Evolutionary conservation across 2,113 vertebrate genomes (phyloP).

Genomic region (Mormoops blainvillei): DNA sequence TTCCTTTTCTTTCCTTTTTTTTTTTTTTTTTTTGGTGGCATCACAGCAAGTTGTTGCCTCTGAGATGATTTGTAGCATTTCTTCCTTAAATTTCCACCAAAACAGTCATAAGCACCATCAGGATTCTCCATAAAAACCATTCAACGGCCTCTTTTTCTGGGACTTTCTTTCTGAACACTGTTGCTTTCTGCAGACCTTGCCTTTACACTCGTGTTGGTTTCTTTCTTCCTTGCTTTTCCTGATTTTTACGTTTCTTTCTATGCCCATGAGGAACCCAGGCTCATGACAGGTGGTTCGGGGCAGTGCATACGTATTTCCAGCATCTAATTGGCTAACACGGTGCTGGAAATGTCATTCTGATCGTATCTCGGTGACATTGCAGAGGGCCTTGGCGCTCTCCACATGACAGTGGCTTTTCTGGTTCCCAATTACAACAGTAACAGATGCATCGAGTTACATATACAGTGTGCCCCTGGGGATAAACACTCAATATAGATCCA

Average conservation of each 20-base stretch:
- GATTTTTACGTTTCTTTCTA: background rate
- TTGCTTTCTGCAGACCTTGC: background rate
- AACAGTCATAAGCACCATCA: background rate
- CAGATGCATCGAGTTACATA: conserved; percentile 17
- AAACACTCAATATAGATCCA: background rate
- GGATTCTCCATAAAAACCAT: background rate
- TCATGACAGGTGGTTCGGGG: conserved; percentile 34
- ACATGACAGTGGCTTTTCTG: background rate
- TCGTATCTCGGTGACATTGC: conserved; percentile 46
- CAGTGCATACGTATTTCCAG: background rate
- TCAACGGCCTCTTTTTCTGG: background rate
- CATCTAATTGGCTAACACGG: conserved; percentile 56
- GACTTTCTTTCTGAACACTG: background rate
- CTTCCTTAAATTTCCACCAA: conserved; percentile 62
- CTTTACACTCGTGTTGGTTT: background rate
- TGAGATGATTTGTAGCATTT: conserved; percentile 58
- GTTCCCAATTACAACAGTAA: conserved; percentile 50
- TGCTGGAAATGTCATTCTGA: conserved; percentile 36
- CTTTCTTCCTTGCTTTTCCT: rapidly evolving
- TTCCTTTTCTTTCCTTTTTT: conserved; percentile 63
- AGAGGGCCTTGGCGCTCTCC: background rate
- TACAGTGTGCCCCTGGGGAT: conserved; percentile 25
- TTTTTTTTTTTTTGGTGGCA: background rate
- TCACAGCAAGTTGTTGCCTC: conserved; percentile 62
- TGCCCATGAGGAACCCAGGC: background rate